Evolutionary conservation across 2,113 vertebrate species (phyloP), one percentile per base, ranked within the genome.

Genomic region (Melanocharis versteri): DNA sequence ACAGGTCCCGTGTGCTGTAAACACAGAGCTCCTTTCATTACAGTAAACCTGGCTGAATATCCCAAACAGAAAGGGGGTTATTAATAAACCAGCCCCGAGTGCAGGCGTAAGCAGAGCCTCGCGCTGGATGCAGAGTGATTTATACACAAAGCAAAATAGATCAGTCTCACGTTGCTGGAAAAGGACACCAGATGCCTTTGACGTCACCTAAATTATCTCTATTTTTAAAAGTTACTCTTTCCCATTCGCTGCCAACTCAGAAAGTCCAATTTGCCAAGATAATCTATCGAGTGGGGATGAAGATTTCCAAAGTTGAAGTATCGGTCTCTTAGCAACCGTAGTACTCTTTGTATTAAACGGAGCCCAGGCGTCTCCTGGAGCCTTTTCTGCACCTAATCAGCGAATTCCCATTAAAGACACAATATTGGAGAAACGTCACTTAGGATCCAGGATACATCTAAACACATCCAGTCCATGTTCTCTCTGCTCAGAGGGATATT

Each of bases 311-410:
- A 97, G 93, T 94, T 93, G 87, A 98, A 89, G 91, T 13, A 51
- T 56, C 81, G 26, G 97, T 97, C 96, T 96, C 97, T 84, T 97
- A 97, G 97, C 97, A 98, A 98, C 97, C 77, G 77, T 90, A 94
- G 85, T 97, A 91, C 93, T 95, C 97, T 96, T 66, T 97, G 96
- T 97, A 83, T 97, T 84, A 94, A 95, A 68, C 80, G 22, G 60
- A 92, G 94, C 93, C 80, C 64, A 95, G 85, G 50, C 82, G 22
- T 73, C 70, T 92, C 64, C 91, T 71, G 45, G 37, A 87, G 79
- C 96, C 83, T 72, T 85, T 86, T 56, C 85, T 88, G 88, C 90
- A 92, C 95, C 91, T 93, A 60, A 95, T 95, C 91, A 85, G 85
- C n/a, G 18, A 87, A 83, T 70, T 88, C 76, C 83, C 75, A 47